Evolutionary conservation across 2,797 vertebrate genomes (phyloP), one percentile per base, ranked within the genome.

Genomic region (Muraenolepis orangiensis): DNA sequence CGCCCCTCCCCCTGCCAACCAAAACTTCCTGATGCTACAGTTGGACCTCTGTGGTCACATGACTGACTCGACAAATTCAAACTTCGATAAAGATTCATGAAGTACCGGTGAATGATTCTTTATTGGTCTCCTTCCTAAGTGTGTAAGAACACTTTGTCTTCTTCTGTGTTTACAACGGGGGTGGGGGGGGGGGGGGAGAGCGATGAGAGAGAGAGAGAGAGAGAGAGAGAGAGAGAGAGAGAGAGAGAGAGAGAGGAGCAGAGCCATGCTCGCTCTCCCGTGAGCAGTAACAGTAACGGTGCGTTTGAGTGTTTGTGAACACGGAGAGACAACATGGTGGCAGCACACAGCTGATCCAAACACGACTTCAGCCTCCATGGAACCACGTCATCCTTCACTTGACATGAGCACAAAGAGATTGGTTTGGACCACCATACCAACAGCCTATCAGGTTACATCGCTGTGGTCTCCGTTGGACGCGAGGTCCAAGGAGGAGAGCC

Each of bases 71-170:
- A 90, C 86, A 91, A 89, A 81, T 84, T 76, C 31, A 74, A 68
- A 7, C n/a, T 57, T 11, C 3, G 57, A 64, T 64, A 26, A 46
- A 84, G 85, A 91, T 83, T 85, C 76, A 78, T 20, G 89, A 91
- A 93, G 93, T 94, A 95, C 93, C 95, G 89, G 90, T 90, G 86
- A 86, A 77, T 64, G 57, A 64, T 64, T 64, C 57, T 64, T 64
- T 26, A 64, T 64, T 57, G 57, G n/a, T 64, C 4, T 64, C 57
- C 57, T 64, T 64, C 57, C n/a, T 26, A 5, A 64, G 57, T 26
- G 23, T 14, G 32, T 34, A 34, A 8, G 10, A 26, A 64, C n/a
- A 61, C n/a, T 23, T 57, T 57, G 51, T 57, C 51, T 57, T 34
- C 32, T 34, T 51, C 46, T 51, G 46, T 51, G 51, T 57, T 23